Conservation (phyloP, 1,140 invertebrate genomes). For the Eurosta solidaginis region DNA sequence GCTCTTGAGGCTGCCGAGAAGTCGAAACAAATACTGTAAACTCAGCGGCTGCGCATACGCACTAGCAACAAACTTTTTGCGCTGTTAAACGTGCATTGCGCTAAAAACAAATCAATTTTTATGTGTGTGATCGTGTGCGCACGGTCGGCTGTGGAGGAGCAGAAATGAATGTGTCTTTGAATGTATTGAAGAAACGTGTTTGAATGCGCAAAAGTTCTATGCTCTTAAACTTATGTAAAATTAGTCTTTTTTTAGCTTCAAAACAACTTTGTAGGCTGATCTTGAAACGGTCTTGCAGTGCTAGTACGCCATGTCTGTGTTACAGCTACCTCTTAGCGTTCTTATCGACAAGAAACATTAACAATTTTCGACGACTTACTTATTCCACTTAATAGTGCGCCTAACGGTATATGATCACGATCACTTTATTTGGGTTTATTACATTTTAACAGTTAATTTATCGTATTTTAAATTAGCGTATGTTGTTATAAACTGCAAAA, state of each 20-base stretch:
- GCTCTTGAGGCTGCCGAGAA: background rate
- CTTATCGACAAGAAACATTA: background rate
- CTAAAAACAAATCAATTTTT: background rate
- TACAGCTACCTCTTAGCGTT: too few relatives aligned
- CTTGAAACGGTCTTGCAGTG: background rate
- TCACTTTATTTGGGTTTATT: conserved; percentile 4
- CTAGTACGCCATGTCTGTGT: background rate
- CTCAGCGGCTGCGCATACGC: background rate
- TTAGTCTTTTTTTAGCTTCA: background rate
- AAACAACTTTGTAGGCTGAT: background rate
- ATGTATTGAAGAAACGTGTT: background rate
- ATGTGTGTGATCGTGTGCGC: background rate
- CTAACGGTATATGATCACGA: background rate
- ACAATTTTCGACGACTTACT: conserved; percentile 2
- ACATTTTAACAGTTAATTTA: background rate
- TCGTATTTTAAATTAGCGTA: background rate
- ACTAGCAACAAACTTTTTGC: background rate
- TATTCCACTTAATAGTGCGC: background rate
- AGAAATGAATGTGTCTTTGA: background rate
- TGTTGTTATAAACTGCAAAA: background rate
- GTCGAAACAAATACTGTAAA: background rate
- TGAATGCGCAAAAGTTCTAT: background rate
- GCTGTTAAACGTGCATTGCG: background rate
- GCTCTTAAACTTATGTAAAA: too few relatives aligned
- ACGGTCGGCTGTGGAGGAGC: background rate